These are phyloP conservation scores for Cantharis rustica DNA, from an alignment of 2,888 invertebrate species.

Conservation along the genomic window DNA sequence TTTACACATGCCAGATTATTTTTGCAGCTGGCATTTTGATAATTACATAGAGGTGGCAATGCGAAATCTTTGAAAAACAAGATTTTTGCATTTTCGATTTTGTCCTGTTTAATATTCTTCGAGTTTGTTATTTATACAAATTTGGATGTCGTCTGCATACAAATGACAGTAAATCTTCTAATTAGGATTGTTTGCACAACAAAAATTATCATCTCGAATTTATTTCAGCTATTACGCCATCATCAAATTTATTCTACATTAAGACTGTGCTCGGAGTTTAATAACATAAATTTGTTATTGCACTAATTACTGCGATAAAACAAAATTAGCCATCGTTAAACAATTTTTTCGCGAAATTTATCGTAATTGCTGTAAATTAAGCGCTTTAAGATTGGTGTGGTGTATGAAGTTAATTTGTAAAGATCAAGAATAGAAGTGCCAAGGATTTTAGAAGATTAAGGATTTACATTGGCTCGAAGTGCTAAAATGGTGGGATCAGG, in stretches of 20 bases:
- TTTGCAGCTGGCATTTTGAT: not conserved
- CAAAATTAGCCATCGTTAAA: not conserved
- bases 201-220: not conserved
- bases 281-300: not conserved
- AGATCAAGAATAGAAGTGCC: not conserved
- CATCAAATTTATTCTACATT: not conserved
- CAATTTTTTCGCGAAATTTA: not conserved
- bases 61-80: not conserved
- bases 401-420: not conserved
- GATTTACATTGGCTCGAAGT: not conserved
- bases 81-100: not conserved
- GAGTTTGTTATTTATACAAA: not conserved
- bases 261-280: not conserved
- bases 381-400: not conserved
- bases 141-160: not conserved
- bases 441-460: slow-evolving; percentile 2
- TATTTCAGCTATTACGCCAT: not conserved
- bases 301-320: not conserved
- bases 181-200: not conserved
- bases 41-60: not conserved
- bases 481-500: slow-evolving; percentile 2
- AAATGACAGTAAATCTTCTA: not conserved
- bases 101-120: not conserved
- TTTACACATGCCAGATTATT: not conserved
- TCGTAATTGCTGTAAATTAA: not conserved